A percentile compares a stretch with the other conserved stretches of the same genome.
Evolutionary conservation across 2,113 vertebrate genomes (phyloP).

Genomic region (Toxotes chatareus): DNA sequence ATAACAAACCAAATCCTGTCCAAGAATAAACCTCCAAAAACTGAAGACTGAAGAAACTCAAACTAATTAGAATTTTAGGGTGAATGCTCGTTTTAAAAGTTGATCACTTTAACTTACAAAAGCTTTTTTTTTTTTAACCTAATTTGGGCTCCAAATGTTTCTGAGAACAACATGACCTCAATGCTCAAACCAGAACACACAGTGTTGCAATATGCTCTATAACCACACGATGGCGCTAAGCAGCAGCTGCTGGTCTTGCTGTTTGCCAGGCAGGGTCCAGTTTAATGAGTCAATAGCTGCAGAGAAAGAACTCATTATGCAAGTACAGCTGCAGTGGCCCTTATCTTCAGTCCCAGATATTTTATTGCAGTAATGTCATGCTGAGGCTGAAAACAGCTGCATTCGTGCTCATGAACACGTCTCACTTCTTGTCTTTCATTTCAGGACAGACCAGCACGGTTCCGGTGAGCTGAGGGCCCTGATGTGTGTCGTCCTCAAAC

Average conservation of each 20-base stretch:
- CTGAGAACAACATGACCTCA: not conserved
- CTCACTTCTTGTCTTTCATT: not conserved
- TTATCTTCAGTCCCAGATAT: constrained; percentile 20
- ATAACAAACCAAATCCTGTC: too few relatives aligned
- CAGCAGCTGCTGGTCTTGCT: constrained; percentile 22
- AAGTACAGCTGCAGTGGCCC: constrained; percentile 8
- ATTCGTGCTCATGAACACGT: not conserved
- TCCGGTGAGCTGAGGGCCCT: not conserved
- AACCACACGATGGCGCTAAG: constrained; percentile 61
- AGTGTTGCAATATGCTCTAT: not conserved
- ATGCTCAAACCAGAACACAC: not conserved
- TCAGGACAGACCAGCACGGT: not conserved
- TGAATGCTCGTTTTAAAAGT: too few relatives aligned
- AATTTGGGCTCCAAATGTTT: too few relatives aligned
- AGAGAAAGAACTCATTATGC: constrained; percentile 2
- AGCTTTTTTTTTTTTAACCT: too few relatives aligned
- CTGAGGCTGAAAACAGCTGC: not conserved
- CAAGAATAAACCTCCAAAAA: too few relatives aligned
- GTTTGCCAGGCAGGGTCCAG: constrained; percentile 3
- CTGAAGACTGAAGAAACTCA: too few relatives aligned
- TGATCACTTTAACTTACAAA: too few relatives aligned
- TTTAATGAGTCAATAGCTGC: constrained; percentile 6
- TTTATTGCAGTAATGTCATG: not conserved
- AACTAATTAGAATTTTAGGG: too few relatives aligned
- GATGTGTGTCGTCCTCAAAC: not conserved